Percentiles rank a stretch among this genome's conserved stretches.
Conservation (phyloP, 2,888 invertebrate genomes). For the Heliconius ethilla region DNA sequence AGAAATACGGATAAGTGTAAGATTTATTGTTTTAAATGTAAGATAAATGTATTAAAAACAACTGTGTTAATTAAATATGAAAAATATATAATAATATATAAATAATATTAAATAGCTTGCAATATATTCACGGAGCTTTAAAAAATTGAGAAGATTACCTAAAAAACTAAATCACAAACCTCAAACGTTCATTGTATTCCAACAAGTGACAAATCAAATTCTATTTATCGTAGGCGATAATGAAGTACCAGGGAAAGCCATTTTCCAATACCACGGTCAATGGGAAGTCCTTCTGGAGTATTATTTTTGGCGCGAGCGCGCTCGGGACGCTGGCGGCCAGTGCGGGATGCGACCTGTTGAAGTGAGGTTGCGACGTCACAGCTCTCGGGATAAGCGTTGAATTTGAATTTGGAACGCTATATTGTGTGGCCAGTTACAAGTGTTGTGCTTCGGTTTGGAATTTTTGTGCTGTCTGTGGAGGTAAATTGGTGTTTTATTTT, state of each 20-base stretch:
- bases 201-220: slow-evolving; percentile 55
- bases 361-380: slow-evolving; percentile 67
- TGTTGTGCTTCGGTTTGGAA: slow-evolving; percentile 21
- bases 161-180: not conserved
- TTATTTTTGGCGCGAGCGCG: slow-evolving; percentile 81
- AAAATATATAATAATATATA: not conserved
- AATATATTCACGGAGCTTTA: not conserved
- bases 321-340: slow-evolving; percentile 66
- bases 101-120: not conserved
- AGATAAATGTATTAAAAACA: no score
- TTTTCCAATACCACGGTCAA: slow-evolving; percentile 76
- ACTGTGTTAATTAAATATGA: no score
- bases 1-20: no score
- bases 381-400: slow-evolving; percentile 55
- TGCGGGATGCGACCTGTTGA: slow-evolving; percentile 80
- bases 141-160: not conserved
- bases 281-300: slow-evolving; percentile 73
- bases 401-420: slow-evolving; percentile 49
- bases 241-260: slow-evolving; percentile 67
- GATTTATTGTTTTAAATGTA: no score
- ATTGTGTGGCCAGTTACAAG: slow-evolving; percentile 39
- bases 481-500: slow-evolving; percentile 33
- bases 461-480: slow-evolving; percentile 25
- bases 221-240: slow-evolving; percentile 54
- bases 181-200: slow-evolving; percentile 22